Percentiles rank a stretch among this genome's conserved stretches.
phyloP scores from a whole-genome alignment of 2,888 invertebrate genomes.

The Mystacides longicornis region DNA sequence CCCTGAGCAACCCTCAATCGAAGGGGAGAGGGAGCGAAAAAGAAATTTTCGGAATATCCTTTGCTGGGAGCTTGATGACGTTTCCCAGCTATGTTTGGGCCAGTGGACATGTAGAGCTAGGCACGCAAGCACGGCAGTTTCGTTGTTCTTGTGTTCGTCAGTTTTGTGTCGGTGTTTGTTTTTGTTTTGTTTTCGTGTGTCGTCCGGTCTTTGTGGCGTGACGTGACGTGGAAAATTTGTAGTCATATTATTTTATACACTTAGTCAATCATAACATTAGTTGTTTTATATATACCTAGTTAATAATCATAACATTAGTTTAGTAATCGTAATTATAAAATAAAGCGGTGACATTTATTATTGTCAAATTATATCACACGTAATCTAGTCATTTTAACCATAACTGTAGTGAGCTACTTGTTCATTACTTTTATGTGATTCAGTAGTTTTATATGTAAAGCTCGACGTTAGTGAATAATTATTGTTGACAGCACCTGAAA shows the following conservation, averaged over 20 bases:
- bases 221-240: conserved; percentile 11
- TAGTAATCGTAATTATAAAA: neutral
- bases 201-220: conserved; percentile 14
- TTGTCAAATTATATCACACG: neutral
- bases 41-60: conserved; percentile 26
- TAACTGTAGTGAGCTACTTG: neutral
- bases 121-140: conserved; percentile 51
- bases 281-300: neutral
- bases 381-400: neutral
- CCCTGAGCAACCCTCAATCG: conserved; percentile 18
- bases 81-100: conserved; percentile 37
- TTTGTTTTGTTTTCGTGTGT: conserved; percentile 20
- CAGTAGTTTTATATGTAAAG: neutral
- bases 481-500: neutral
- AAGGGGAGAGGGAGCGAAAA: conserved; percentile 26
- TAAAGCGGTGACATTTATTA: neutral
- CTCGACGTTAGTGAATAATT: neutral
- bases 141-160: conserved; percentile 50
- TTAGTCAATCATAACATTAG: neutral
- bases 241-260: conserved; percentile 7
- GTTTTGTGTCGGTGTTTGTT: conserved; percentile 50
- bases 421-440: neutral
- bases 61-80: conserved; percentile 18
- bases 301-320: neutral
- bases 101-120: conserved; percentile 55